phyloP scores from a whole-genome alignment of 2,888 invertebrate genomes.

The Heliconius charithonia region DNA sequence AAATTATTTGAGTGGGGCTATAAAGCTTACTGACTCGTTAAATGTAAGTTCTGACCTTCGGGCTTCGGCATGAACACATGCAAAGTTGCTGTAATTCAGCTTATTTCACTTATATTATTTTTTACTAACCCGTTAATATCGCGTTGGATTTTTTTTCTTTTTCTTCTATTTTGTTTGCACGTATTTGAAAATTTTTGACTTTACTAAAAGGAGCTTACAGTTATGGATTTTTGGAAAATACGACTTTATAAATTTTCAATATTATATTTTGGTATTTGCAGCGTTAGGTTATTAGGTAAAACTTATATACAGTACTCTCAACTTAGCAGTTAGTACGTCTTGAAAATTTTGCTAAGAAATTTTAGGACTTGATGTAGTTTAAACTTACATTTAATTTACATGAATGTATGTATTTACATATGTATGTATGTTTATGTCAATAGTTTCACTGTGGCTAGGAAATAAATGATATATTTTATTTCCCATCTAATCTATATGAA shows the following conservation, averaged over 20 bases:
- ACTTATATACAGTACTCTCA: background rate
- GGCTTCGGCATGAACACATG: conserved; percentile 28
- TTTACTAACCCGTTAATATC: background rate
- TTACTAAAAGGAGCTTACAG: background rate
- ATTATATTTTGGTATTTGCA: background rate
- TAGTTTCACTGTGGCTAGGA: background rate
- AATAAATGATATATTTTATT: background rate
- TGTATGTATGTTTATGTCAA: no score
- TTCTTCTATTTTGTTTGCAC: background rate
- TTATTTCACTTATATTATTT: background rate
- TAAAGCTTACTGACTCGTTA: conserved; percentile 31
- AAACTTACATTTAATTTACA: no score
- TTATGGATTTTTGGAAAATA: background rate
- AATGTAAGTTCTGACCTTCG: conserved; percentile 37
- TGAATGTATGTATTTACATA: no score
- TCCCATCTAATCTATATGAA: background rate
- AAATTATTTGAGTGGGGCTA: conserved; percentile 28
- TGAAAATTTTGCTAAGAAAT: no score
- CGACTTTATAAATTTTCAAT: background rate
- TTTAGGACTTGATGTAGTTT: no score
- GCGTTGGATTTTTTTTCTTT: background rate
- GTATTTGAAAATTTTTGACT: background rate
- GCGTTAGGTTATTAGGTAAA: background rate
- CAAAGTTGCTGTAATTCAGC: conserved; percentile 30
- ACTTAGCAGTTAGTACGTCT: background rate